These are phyloP conservation scores for Zosterops hypoxanthus DNA, from an alignment of 2,113 vertebrate species.

Conservation along the genomic window DNA sequence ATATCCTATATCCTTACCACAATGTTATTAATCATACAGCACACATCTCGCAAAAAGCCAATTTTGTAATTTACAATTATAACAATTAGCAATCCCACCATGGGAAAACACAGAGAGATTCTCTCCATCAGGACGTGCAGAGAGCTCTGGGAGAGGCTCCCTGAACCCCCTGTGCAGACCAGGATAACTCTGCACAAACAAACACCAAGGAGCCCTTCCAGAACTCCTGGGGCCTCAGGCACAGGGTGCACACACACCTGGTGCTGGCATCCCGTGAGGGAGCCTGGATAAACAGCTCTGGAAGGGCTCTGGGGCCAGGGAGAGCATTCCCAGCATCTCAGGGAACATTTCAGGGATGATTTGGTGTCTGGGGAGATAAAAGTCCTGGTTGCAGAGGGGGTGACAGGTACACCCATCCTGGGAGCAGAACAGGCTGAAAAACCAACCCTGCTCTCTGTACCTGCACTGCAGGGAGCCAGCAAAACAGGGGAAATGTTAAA, in stretches of 20 bases:
- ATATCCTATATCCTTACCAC: no score
- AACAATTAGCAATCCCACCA: not conserved
- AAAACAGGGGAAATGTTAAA: not conserved
- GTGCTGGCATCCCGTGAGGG: constrained; percentile 1
- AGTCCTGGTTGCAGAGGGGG: not conserved
- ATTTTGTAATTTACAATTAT: no score
- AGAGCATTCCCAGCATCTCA: not conserved
- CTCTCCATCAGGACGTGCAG: not conserved
- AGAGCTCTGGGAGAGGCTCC: not conserved
- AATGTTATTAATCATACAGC: no score
- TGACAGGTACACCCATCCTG: not conserved
- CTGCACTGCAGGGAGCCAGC: not conserved
- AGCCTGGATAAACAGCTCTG: constrained; percentile 28
- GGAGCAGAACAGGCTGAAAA: not conserved
- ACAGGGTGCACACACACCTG: constrained; percentile 17
- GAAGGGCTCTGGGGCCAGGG: not conserved
- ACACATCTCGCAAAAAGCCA: no score
- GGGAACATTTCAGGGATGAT: not conserved
- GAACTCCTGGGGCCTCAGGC: constrained; percentile 26
- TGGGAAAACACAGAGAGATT: not conserved
- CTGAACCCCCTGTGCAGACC: not conserved
- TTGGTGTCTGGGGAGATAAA: not conserved
- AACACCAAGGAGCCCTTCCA: constrained; percentile 33
- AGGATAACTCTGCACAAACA: constrained; percentile 6
- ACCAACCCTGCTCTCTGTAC: not conserved